A percentile compares a stretch with the other conserved stretches of the same genome.
Conservation (phyloP, 1,140 invertebrate species). For the Coenobita brevimanus region DNA sequence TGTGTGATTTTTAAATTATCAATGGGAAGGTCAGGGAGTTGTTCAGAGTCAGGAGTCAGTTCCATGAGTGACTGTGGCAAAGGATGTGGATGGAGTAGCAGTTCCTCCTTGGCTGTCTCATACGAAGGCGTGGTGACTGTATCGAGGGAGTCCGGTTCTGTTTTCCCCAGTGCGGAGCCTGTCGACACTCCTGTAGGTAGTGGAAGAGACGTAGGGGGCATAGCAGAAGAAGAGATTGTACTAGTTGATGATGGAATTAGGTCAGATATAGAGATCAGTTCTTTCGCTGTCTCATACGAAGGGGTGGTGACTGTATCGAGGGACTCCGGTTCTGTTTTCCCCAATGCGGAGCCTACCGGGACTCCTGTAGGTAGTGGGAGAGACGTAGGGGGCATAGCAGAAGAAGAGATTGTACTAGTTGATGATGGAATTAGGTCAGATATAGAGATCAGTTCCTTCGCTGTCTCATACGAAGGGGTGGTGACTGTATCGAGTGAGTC, state of each 20-base stretch:
- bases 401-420: not conserved
- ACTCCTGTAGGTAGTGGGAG: not conserved
- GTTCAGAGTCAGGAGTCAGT: conserved; percentile 14
- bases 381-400: not conserved
- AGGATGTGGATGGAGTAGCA: not conserved
- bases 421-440: too few relatives aligned
- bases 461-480: too few relatives aligned
- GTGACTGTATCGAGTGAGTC: too few relatives aligned
- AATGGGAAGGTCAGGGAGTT: conserved; percentile 1
- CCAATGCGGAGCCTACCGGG: not conserved
- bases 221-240: not conserved
- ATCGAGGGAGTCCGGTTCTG: not conserved
- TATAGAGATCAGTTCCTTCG: too few relatives aligned
- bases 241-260: too few relatives aligned
- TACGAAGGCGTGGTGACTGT: conserved; percentile 1
- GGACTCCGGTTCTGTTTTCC: not conserved
- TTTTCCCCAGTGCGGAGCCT: not conserved
- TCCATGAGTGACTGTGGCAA: not conserved
- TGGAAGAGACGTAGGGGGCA: not conserved
- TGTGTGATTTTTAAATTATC: not conserved
- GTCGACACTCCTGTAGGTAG: not conserved
- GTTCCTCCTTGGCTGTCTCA: not conserved
- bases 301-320: too few relatives aligned
- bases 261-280: too few relatives aligned
- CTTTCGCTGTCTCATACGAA: too few relatives aligned